Evolutionary conservation across 2,888 invertebrate species (phyloP).

Genomic region (Hirudinaria manillensis): DNA sequence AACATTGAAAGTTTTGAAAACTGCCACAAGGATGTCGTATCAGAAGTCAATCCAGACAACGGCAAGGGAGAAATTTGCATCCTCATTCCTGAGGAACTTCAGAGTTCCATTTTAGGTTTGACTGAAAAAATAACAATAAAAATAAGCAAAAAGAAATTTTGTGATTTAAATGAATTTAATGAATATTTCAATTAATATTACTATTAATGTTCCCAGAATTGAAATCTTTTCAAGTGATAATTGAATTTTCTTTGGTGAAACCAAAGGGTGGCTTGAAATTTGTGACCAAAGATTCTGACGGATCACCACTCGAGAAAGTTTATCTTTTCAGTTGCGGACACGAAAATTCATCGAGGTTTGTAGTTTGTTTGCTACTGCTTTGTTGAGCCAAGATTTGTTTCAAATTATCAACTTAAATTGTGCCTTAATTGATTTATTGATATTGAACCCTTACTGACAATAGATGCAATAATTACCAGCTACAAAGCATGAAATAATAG

Average conservation of each 20-base stretch:
- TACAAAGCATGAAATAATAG: too few species aligned
- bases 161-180: not conserved
- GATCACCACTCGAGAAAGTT: slow-evolving; percentile 73
- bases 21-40: not conserved
- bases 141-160: not conserved
- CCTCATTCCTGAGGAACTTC: not conserved
- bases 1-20: slow-evolving; percentile 2
- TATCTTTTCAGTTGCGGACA: slow-evolving; percentile 89
- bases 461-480: too few species aligned
- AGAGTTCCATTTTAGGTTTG: not conserved
- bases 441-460: too few species aligned
- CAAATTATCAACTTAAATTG: too few species aligned
- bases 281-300: slow-evolving; percentile 75
- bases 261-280: slow-evolving; percentile 92
- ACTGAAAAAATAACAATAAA: not conserved
- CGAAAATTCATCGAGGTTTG: slow-evolving; percentile 72
- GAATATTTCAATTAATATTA: not conserved
- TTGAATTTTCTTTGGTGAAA: slow-evolving; percentile 84
- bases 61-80: slow-evolving; percentile 19
- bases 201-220: slow-evolving; percentile 56
- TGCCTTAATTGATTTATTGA: too few species aligned
- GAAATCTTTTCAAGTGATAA: slow-evolving; percentile 64
- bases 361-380: too few species aligned
- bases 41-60: slow-evolving; percentile 11
- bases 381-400: too few species aligned